Conservation (phyloP, 2,113 vertebrate species). For the Glaucidium brasilianum region DNA sequence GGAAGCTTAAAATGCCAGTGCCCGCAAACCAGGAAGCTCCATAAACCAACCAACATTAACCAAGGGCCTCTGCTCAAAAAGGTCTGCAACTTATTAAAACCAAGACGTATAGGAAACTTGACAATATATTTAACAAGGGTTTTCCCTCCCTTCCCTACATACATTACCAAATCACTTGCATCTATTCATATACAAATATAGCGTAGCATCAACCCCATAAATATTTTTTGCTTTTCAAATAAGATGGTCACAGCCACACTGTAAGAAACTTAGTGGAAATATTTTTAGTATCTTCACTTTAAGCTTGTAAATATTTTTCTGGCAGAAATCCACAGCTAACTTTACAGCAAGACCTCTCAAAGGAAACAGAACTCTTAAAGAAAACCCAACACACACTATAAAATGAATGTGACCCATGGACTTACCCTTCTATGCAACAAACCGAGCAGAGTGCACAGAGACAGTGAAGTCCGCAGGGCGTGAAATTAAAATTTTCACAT, state of each 20-base stretch:
- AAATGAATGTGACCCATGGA: constrained; percentile 64
- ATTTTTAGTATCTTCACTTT: background rate
- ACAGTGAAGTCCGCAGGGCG: constrained; percentile 59
- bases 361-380: constrained; percentile 27
- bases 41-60: background rate
- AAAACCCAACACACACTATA: background rate
- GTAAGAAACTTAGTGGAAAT: background rate
- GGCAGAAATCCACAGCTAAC: background rate
- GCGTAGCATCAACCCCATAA: fast-evolving
- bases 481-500: constrained; percentile 74
- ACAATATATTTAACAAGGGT: background rate
- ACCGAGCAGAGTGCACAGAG: constrained; percentile 46
- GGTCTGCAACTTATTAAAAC: background rate
- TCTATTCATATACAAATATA: background rate
- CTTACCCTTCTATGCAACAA: constrained; percentile 64
- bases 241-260: background rate
- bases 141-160: background rate
- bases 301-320: constrained; percentile 14
- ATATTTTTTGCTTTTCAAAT: background rate
- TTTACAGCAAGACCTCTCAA: constrained; percentile 40
- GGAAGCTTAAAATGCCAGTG: background rate
- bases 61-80: background rate
- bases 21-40: background rate
- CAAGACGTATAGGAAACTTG: background rate
- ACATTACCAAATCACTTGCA: background rate